Evolutionary conservation across 2,888 invertebrate genomes (phyloP).

Genomic region (Oxyteleia sp.): DNA sequence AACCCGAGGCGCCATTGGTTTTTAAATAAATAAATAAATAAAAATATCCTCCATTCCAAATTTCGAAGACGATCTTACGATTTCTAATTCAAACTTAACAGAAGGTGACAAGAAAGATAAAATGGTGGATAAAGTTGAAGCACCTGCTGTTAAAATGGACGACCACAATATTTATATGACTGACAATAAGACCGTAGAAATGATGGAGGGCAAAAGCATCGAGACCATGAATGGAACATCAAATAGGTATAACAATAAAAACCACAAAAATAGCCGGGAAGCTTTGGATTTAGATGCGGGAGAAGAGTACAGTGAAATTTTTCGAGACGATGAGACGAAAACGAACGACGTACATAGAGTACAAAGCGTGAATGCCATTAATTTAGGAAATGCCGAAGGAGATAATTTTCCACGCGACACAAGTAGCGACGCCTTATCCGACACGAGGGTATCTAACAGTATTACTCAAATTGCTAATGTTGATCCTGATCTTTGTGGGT

Average conservation of each 20-base stretch:
- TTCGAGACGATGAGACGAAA: conserved; percentile 75
- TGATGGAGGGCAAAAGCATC: conserved; percentile 84
- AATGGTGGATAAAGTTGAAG: conserved; percentile 68
- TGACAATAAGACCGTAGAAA: conserved; percentile 83
- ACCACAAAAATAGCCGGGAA: conserved; percentile 74
- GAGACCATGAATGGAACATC: conserved; percentile 77
- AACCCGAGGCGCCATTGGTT: too few species aligned
- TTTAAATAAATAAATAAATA: too few species aligned
- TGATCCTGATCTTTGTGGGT: conserved; percentile 93
- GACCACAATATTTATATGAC: conserved; percentile 78
- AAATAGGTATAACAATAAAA: conserved; percentile 79
- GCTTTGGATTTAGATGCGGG: conserved; percentile 77
- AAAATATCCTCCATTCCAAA: conserved; percentile 92
- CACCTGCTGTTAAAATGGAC: conserved; percentile 74
- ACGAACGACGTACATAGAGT: conserved; percentile 83
- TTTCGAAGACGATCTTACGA: conserved; percentile 87
- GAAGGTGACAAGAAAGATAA: conserved; percentile 61
- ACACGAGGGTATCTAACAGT: conserved; percentile 89
- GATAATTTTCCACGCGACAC: conserved; percentile 91
- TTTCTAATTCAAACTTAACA: conserved; percentile 67
- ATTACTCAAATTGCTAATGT: conserved; percentile 90
- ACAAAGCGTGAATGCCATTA: conserved; percentile 84
- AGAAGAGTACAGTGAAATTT: conserved; percentile 77
- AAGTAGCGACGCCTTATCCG: conserved; percentile 90
- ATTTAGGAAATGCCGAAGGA: conserved; percentile 85